Evolutionary conservation across 1,140 invertebrate species (phyloP).

Genomic region (Heliconius congener): DNA sequence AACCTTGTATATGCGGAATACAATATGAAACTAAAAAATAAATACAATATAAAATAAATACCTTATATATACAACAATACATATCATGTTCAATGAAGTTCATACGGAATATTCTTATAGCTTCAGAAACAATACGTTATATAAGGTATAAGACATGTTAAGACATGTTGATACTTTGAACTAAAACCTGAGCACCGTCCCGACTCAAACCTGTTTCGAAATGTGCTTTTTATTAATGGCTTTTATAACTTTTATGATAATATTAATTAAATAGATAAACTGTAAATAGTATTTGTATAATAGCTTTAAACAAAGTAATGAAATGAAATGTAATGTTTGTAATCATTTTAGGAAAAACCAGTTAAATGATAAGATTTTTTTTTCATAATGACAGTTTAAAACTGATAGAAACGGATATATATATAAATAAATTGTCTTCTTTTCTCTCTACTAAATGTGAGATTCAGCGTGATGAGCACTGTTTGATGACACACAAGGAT

Average conservation of each 20-base stretch:
- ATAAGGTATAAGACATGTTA: background rate
- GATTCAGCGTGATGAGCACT: too few relatives aligned
- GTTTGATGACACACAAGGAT: too few relatives aligned
- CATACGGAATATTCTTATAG: background rate
- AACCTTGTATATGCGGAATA: background rate
- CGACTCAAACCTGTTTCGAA: background rate
- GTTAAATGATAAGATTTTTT: too few relatives aligned
- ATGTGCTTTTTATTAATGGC: conserved; percentile 2
- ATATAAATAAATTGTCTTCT: too few relatives aligned
- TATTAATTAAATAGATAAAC: conserved; percentile 2
- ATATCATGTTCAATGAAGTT: background rate
- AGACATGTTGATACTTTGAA: conserved; percentile 4
- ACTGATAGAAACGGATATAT: too few relatives aligned
- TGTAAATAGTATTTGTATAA: background rate
- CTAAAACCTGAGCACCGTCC: background rate
- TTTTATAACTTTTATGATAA: background rate
- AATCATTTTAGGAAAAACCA: too few relatives aligned
- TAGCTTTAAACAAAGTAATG: too few relatives aligned
- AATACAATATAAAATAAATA: too few relatives aligned
- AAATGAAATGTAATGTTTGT: too few relatives aligned
- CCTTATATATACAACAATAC: too few relatives aligned
- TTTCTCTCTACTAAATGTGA: too few relatives aligned
- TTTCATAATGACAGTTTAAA: too few relatives aligned
- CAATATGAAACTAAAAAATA: background rate
- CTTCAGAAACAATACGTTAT: background rate